Conservation (phyloP, 2,888 invertebrate species). For the Micropterix aruncella region DNA sequence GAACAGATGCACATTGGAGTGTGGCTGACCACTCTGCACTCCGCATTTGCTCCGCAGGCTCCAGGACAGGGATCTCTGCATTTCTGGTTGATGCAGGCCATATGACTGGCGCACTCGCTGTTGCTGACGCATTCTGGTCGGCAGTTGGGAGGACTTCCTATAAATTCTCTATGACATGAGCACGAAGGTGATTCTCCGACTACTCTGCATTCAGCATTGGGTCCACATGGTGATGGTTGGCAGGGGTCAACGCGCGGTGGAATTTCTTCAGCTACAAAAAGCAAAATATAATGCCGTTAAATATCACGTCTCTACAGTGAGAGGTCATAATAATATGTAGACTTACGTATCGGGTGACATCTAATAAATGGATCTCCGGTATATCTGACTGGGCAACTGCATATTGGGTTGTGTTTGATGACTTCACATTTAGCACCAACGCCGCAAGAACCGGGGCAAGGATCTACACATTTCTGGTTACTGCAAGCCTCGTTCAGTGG, state of each 20-base stretch:
- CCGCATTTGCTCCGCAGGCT: slow-evolving; percentile 56
- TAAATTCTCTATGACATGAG: slow-evolving; percentile 53
- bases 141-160: slow-evolving; percentile 62
- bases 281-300: slow-evolving; percentile 5
- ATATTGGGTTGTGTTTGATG: slow-evolving; percentile 63
- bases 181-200: slow-evolving; percentile 59
- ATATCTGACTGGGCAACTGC: slow-evolving; percentile 46
- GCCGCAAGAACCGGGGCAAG: slow-evolving; percentile 62
- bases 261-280: slow-evolving; percentile 32
- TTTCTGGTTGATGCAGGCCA: slow-evolving; percentile 63
- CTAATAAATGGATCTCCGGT: slow-evolving; percentile 53
- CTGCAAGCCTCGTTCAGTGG: slow-evolving; percentile 54
- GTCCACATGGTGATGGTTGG: slow-evolving; percentile 66
- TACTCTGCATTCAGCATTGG: slow-evolving; percentile 57
- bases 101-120: slow-evolving; percentile 51
- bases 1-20: slow-evolving; percentile 61
- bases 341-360: slow-evolving; percentile 41
- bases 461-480: slow-evolving; percentile 55
- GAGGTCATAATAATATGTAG: slow-evolving; percentile 5
- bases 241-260: slow-evolving; percentile 48
- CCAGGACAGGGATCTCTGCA: slow-evolving; percentile 64
- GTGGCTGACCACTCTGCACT: slow-evolving; percentile 65
- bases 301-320: not conserved
- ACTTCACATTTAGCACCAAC: slow-evolving; percentile 58
- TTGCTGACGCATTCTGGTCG: slow-evolving; percentile 68